phyloP scores from a whole-genome alignment of 2,113 vertebrate species.

The Gobius niger region DNA sequence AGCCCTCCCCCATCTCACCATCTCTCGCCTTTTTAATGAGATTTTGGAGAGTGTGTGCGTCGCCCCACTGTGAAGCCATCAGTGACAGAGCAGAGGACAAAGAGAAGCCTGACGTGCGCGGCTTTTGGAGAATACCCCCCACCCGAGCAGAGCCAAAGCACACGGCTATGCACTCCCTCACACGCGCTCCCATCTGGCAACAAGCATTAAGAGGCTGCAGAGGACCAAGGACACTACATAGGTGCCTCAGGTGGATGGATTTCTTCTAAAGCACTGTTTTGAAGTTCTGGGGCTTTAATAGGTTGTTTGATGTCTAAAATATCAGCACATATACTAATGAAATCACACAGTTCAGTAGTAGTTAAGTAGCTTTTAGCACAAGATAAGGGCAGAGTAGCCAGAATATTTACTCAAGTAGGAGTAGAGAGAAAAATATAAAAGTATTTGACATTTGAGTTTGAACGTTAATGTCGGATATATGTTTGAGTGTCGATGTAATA shows the following conservation, averaged over 20 bases:
- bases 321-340: no score
- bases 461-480: no score
- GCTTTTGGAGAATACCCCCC: slow-evolving; percentile 44
- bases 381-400: neutral
- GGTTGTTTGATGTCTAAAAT: neutral
- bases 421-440: no score
- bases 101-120: slow-evolving; percentile 65
- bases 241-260: neutral
- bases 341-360: neutral
- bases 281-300: neutral
- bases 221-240: slow-evolving; percentile 11
- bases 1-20: slow-evolving; percentile 38
- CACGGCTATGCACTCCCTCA: slow-evolving; percentile 20
- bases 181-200: slow-evolving; percentile 74
- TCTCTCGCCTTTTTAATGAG: slow-evolving; percentile 72
- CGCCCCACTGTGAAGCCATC: slow-evolving; percentile 70
- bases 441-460: no score
- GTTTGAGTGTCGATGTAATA: no score
- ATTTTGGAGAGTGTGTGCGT: slow-evolving; percentile 62
- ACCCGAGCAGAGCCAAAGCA: neutral
- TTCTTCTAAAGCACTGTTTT: neutral
- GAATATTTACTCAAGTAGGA: no score
- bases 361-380: neutral
- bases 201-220: slow-evolving; percentile 61
- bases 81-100: slow-evolving; percentile 73